Evolutionary conservation across 2,888 invertebrate genomes (phyloP).

Genomic region (Zootermopsis nevadensis): DNA sequence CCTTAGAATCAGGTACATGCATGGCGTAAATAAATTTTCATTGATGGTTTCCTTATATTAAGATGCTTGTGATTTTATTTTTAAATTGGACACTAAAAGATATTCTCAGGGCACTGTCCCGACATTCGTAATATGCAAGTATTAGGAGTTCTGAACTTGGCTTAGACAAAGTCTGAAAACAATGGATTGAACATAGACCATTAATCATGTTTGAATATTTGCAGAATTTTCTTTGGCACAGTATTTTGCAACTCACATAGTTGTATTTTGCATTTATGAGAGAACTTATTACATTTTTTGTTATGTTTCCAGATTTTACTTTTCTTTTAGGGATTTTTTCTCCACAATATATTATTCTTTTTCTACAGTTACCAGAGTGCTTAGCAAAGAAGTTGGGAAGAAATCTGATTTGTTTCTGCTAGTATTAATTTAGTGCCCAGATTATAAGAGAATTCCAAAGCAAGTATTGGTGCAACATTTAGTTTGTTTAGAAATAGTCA

Average conservation of each 20-base stretch:
- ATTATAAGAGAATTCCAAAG: not conserved
- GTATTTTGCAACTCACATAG: not conserved
- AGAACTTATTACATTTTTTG: not conserved
- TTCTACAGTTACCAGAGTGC: not conserved
- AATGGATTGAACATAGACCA: not conserved
- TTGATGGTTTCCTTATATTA: not conserved
- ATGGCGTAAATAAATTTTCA: not conserved
- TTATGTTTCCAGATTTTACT: not conserved
- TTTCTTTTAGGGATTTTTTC: not conserved
- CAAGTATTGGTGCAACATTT: not conserved
- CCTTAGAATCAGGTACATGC: conserved; percentile 19
- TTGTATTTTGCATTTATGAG: not conserved
- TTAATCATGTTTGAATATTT: not conserved
- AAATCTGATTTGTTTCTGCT: not conserved
- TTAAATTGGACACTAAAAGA: not conserved
- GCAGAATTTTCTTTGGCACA: not conserved
- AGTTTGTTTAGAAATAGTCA: not conserved
- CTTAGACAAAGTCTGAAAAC: not conserved
- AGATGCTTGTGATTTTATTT: not conserved
- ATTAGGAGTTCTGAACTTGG: too few relatives aligned
- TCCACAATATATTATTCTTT: not conserved
- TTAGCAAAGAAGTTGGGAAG: not conserved
- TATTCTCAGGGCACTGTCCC: not conserved
- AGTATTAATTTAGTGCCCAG: not conserved
- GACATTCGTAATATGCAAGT: not conserved